Conservation (phyloP, 2,797 vertebrate species). For the Eospalax fontanierii region DNA sequence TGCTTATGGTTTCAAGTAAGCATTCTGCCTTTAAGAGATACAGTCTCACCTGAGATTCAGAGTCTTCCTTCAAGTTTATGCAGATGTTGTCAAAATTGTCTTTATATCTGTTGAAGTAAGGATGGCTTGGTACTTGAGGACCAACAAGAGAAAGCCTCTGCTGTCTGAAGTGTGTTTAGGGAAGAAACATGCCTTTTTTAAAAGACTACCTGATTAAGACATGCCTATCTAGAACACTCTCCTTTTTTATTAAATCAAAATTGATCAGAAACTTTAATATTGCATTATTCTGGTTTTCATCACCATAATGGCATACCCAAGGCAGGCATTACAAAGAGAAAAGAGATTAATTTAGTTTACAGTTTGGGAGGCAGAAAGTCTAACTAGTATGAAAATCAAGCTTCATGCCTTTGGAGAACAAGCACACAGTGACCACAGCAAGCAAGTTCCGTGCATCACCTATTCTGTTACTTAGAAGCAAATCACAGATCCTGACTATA, state of each 20-base stretch:
- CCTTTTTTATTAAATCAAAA: neutral
- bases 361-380: neutral
- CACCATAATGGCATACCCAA: neutral
- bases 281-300: neutral
- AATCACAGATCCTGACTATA: neutral
- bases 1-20: neutral
- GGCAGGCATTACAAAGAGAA: neutral
- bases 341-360: neutral
- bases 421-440: neutral
- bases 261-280: conserved; percentile 26
- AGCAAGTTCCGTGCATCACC: no score
- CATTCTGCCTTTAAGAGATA: neutral
- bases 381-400: neutral
- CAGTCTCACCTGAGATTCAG: neutral
- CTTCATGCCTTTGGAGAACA: neutral
- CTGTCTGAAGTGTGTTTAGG: neutral
- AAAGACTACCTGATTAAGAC: neutral
- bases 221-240: neutral
- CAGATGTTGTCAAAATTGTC: neutral
- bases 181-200: neutral
- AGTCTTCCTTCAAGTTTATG: neutral
- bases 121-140: neutral
- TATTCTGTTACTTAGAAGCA: neutral
- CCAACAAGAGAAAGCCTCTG: neutral
- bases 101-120: neutral